Base-by-base conservation (phyloP, 2,797 vertebrate genomes). In the Peromyscus eremicus region DNA sequence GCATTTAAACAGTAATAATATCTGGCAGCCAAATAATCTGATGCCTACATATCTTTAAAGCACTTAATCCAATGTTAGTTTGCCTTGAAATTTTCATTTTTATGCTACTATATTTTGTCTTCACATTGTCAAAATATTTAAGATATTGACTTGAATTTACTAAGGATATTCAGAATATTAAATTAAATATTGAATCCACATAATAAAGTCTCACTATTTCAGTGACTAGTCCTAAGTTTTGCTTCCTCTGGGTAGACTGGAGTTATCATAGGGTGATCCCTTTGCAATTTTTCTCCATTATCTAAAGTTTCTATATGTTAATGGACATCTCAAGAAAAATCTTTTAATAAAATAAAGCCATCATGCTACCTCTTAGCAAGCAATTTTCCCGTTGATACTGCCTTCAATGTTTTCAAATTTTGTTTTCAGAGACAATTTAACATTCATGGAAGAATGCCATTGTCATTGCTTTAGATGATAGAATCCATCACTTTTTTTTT, bases 21-120 rank as follows among this genome's bases (percentile, higher is more conserved):
- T 71, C 19, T 43, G 71, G 21, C 23, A 91, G 60, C 23, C 6
- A 94, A 77, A 89, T 16, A 37, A 62, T 25, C 19, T 71, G 23
- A 84, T 37, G 13, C 13, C 25, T 84, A 40, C 7, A 25, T 71
- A 19, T 77, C 83, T 81, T 91, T 75, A 91, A 88, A 88, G 29
- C 37, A 68, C 17, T 25, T 32, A 40, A 52, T 40, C 32, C 46
- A 71, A 82, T 77, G 49, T 16, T 89, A 81, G 13, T 73, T 66
- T 71, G 40, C 5, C 8, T 62, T 60, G 21, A 76, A 66, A 73
- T 66, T 68, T 79, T 96, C 12, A 91, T 85, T 77, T 25, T 52
- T 82, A 89, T 89, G 10, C 27, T 92, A 60, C 23, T 88, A 92
- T n/a, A 14, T 89, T 92, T 94, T 96, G 6, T 71, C 29, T 93